Evolutionary conservation across 92 coral and sea anemone species (phyloP), one percentile per base, ranked within the genome.

Genomic region (Parazoanthus swiftii): DNA sequence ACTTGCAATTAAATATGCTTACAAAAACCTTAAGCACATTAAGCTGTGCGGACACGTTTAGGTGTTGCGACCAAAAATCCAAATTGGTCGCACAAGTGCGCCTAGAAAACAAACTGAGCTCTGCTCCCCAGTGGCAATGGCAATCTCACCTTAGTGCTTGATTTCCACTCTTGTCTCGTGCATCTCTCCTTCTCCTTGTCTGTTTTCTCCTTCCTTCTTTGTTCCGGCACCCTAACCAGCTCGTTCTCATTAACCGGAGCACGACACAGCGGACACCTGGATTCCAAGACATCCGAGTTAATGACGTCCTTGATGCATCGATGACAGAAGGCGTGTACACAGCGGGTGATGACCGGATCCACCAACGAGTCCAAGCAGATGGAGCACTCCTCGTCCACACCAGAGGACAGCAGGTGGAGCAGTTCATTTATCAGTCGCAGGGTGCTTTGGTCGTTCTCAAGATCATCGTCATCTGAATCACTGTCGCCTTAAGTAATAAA

Each of bases 301-400:
- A 95, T 81, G 78, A 95, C 96, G 78, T 95, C 98, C 85, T 78
- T 89, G 86, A 95, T 93, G 81, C 98, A 95, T 6, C 80, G 92
- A 66, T 87, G 88, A 25, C 98, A 95, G 79, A 95, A 95, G 29
- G 92, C 98, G 86, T 95, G 98, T 43, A 93, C 98, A 92, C 98
- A 95, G 21, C 93, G 94, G 5, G 98, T 95, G 81, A 95, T 93
- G 76, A 91, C 96, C 0, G 98, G 95, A 6, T 95, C 96, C 71
- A 89, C 95, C 33, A 95, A 88, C 2, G 98, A 90, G 46, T 95
- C 98, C 37, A 95, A 85, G 86, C 98, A 95, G 13, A 95, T 88
- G 44, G 98, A 92, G 76, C 98, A 95, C 74, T 95, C 98, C 86
- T 95, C 98, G 86, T 92, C 93, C 35, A 90, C 94, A 3, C 98